Conservation (phyloP, 2,797 vertebrate species). For the Petrocephalus schoutedeni region DNA sequence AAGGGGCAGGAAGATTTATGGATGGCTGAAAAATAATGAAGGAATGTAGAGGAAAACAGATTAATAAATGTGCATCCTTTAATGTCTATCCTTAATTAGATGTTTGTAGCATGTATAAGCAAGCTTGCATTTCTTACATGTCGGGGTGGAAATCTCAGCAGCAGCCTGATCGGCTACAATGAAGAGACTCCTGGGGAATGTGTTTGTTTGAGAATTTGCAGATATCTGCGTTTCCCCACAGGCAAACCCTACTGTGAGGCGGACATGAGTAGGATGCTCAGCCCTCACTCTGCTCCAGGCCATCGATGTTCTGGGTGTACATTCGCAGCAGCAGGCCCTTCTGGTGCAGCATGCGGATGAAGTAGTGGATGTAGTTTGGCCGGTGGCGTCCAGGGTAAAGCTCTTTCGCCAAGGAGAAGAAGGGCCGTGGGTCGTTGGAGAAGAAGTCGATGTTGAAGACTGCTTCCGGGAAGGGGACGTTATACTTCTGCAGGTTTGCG, state of each 20-base stretch:
- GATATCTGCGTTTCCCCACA: neutral
- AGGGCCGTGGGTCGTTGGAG: constrained; percentile 62
- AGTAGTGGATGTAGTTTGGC: constrained; percentile 60
- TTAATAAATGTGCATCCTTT: no score
- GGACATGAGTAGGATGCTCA: neutral
- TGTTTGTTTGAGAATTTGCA: neutral
- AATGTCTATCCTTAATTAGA: no score
- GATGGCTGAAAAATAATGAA: no score
- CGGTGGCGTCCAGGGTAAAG: constrained; percentile 65
- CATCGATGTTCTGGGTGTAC: constrained; percentile 77
- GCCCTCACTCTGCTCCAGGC: constrained; percentile 66
- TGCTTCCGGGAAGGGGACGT: constrained; percentile 68
- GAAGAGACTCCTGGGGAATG: neutral
- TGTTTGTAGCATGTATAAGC: no score
- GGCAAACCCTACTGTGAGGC: neutral
- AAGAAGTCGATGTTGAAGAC: constrained; percentile 71
- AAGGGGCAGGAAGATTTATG: no score
- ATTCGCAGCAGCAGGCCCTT: constrained; percentile 69
- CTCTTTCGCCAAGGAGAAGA: constrained; percentile 70
- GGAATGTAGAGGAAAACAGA: no score
- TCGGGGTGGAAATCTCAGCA: no score
- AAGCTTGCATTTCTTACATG: no score
- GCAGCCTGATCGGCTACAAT: neutral
- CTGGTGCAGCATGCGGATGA: constrained; percentile 68
- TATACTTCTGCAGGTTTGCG: constrained; percentile 66